A percentile compares a stretch with the other conserved stretches of the same genome.
Conservation (phyloP, 2,797 vertebrate species). For the Fistularia tabacaria region DNA sequence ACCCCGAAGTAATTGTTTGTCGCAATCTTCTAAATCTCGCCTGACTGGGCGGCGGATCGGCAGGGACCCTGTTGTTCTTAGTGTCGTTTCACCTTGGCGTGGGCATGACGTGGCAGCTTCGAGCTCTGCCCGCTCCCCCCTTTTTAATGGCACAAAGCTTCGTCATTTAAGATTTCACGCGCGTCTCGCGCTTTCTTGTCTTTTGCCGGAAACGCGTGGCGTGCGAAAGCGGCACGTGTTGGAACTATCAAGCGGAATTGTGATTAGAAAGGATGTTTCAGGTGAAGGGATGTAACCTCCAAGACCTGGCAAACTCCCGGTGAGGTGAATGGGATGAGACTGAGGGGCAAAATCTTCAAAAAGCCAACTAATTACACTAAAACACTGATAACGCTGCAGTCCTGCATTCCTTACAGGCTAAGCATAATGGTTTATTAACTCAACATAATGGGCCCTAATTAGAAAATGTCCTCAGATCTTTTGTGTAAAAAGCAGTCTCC, state of each 20-base stretch:
- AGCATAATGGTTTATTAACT: constrained; percentile 61
- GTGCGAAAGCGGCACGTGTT: constrained; percentile 16
- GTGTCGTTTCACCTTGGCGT: constrained; percentile 59
- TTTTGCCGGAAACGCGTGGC: constrained; percentile 39
- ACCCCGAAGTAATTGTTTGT: constrained; percentile 64
- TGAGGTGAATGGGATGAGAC: constrained; percentile 18
- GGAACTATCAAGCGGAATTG: constrained; percentile 8
- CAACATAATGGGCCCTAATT: constrained; percentile 60
- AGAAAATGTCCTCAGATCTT: constrained; percentile 45
- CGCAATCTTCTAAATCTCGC: constrained; percentile 64
- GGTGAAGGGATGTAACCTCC: constrained; percentile 27
- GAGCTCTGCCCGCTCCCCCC: too few relatives aligned
- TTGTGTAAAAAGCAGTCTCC: constrained; percentile 33
- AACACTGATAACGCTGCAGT: constrained; percentile 58
- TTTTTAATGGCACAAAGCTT: too few relatives aligned
- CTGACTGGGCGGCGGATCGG: constrained; percentile 62
- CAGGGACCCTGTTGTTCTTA: constrained; percentile 45
- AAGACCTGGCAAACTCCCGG: constrained; percentile 14
- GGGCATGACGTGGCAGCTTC: neutral
- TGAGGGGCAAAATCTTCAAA: constrained; percentile 42
- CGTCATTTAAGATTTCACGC: constrained; percentile 43
- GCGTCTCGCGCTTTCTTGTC: constrained; percentile 32
- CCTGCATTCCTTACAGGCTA: constrained; percentile 47
- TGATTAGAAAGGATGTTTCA: constrained; percentile 19
- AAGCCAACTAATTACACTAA: constrained; percentile 61